A percentile compares a stretch with the other conserved stretches of the same genome.
Conservation (phyloP, 2,797 vertebrate genomes). For the Anisognathus igniventris region DNA sequence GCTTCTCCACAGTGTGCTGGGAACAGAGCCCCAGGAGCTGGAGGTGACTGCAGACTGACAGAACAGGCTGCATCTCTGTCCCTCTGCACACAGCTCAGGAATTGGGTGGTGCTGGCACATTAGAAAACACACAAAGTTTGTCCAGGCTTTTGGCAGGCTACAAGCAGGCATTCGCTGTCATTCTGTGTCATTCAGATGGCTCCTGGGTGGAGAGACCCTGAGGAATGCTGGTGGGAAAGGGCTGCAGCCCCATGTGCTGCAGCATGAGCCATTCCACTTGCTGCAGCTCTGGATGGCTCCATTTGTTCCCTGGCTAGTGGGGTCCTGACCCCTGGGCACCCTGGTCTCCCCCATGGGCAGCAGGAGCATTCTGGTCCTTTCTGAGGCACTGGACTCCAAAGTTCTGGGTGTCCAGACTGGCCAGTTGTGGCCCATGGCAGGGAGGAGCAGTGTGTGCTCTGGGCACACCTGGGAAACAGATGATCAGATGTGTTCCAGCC, state of each 20-base stretch:
- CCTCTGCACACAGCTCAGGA: rapidly evolving
- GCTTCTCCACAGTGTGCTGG: not conserved
- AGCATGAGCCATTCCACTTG: rapidly evolving
- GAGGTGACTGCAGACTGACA: not conserved
- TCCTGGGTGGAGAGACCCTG: not conserved
- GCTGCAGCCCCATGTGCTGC: not conserved
- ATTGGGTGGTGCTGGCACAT: rapidly evolving
- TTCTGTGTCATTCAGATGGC: not conserved
- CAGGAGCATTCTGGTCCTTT: rapidly evolving
- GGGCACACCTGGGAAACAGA: not conserved
- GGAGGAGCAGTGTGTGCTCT: not conserved
- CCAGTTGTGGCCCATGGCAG: not conserved
- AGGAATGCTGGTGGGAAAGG: not conserved
- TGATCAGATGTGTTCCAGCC: not conserved
- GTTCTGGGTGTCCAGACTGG: not conserved
- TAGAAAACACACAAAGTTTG: not conserved
- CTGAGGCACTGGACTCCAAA: not conserved
- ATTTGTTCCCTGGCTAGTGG: not conserved
- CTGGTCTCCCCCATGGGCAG: not conserved
- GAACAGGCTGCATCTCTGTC: not conserved
- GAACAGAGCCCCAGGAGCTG: not conserved
- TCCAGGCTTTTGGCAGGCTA: not conserved
- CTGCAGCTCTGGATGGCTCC: not conserved
- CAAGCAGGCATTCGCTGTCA: not conserved
- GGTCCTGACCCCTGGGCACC: not conserved